Percentiles rank a stretch among this genome's conserved stretches.
Evolutionary conservation across 2,888 invertebrate genomes (phyloP).

Genomic region (Diplazon laetatorius): DNA sequence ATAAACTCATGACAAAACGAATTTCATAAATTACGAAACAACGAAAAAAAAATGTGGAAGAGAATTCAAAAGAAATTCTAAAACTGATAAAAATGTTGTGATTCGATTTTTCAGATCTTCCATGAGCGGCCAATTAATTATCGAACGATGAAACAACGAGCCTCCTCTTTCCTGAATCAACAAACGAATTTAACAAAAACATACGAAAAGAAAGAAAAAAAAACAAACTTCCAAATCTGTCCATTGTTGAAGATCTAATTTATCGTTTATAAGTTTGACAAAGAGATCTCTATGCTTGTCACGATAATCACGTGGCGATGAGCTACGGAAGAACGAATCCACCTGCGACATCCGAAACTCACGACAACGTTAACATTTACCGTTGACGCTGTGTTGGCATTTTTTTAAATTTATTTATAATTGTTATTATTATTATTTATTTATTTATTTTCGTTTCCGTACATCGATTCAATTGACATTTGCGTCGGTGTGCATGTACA

Average conservation of each 20-base stretch:
- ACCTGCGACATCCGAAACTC: background rate
- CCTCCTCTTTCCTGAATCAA: constrained; percentile 22
- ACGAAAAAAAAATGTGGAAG: too few relatives aligned
- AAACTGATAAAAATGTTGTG: background rate
- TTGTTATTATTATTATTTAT: too few relatives aligned
- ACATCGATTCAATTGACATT: constrained; percentile 47
- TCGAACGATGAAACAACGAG: constrained; percentile 28
- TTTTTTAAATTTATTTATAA: too few relatives aligned
- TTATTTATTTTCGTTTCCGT: constrained; percentile 26
- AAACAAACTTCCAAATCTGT: constrained; percentile 34
- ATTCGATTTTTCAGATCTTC: constrained; percentile 44
- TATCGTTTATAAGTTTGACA: constrained; percentile 33
- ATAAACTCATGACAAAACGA: too few relatives aligned
- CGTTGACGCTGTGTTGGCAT: constrained; percentile 12
- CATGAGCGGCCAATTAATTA: constrained; percentile 48
- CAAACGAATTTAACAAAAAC: constrained; percentile 3
- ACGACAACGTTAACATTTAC: background rate
- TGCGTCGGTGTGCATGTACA: constrained; percentile 58
- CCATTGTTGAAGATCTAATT: constrained; percentile 47
- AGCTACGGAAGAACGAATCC: constrained; percentile 32
- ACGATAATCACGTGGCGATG: constrained; percentile 46
- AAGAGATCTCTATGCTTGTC: constrained; percentile 5
- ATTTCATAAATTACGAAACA: too few relatives aligned
- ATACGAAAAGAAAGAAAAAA: background rate
- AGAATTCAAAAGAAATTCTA: too few relatives aligned